Base-by-base conservation (phyloP, 2,113 vertebrate genomes). In the Callithrix jacchus region DNA sequence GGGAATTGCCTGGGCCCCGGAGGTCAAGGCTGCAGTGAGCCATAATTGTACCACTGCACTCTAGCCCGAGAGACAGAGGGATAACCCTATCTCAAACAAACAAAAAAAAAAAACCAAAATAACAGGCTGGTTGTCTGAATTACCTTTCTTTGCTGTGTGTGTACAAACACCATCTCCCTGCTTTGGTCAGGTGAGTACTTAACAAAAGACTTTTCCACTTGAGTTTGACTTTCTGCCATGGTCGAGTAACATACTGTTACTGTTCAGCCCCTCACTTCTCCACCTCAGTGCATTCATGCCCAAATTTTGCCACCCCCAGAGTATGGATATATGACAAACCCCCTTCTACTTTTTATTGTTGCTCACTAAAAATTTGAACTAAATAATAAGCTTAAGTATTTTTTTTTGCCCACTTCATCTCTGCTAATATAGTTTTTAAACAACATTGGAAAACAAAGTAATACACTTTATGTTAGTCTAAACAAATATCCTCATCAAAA, bases 221-320 rank as follows among this genome's bases (percentile, higher is more conserved):
- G 91, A 96, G 97, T 97, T 76, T 98, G 96, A 97, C 97, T 20
- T 97, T 97, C 95, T 52, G 97, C 97, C 98, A 98, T 97, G 98
- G 98, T 95, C 98, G 95, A 97, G 87, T 94, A 97, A 96, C 89
- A 83, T 89, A 81, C 94, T 97, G 96, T 96, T 95, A 58, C 91
- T 70, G 97, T 95, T 97, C 97, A 96, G 73, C 96, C 93, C 95
- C 73, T 98, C 96, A 96, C 95, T 98, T 98, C 98, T 98, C 97
- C 96, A 97, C 94, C 98, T 97, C 96, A 91, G 74, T 84, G 97
- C 96, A 0, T 42, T 61, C 70, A 0, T 1, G 23, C 13, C 40
- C 30, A 23, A 45, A 74, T 32, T 45, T 2, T 8, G 40, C 42
- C 37, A 56, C 40, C 6, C n/a, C 45, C 35, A 5, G 49, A 20